Percentiles rank a stretch among this genome's conserved stretches.
These are phyloP conservation scores for Pseudoips prasinana DNA, from an alignment of 2,888 invertebrate species.

Conservation along the genomic window DNA sequence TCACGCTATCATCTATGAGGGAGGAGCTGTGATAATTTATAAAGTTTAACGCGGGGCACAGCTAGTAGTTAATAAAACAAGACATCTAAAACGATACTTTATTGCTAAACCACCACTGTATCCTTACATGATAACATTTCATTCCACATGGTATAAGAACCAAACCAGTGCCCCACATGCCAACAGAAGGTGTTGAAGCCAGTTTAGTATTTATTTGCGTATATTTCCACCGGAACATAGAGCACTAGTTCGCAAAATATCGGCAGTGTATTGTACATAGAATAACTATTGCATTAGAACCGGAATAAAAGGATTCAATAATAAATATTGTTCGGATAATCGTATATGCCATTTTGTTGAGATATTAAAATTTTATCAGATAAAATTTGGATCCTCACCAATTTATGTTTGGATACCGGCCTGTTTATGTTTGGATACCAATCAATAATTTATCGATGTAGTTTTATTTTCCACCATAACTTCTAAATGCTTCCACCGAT, in stretches of 20 bases:
- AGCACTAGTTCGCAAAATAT: constrained; percentile 48
- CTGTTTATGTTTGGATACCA: too few relatives aligned
- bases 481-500: too few relatives aligned
- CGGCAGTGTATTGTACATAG: constrained; percentile 34
- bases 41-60: too few relatives aligned
- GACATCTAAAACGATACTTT: constrained; percentile 58
- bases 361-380: too few relatives aligned
- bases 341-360: constrained; percentile 21
- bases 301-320: constrained; percentile 30
- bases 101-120: constrained; percentile 68
- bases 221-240: constrained; percentile 44
- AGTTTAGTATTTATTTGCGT: constrained; percentile 56
- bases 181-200: constrained; percentile 63
- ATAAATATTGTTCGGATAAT: constrained; percentile 32
- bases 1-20: too few relatives aligned
- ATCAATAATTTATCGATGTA: too few relatives aligned
- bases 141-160: constrained; percentile 12
- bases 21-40: too few relatives aligned
- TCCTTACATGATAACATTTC: constrained; percentile 42
- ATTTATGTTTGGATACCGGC: too few relatives aligned
- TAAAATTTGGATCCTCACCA: too few relatives aligned
- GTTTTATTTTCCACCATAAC: too few relatives aligned
- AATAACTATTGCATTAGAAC: constrained; percentile 34
- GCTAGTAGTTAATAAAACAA: constrained; percentile 38
- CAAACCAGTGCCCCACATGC: constrained; percentile 36